A percentile compares a stretch with the other conserved stretches of the same genome.
These are phyloP conservation scores for Perodicticus potto DNA, from an alignment of 2,797 vertebrate species.

Conservation along the genomic window DNA sequence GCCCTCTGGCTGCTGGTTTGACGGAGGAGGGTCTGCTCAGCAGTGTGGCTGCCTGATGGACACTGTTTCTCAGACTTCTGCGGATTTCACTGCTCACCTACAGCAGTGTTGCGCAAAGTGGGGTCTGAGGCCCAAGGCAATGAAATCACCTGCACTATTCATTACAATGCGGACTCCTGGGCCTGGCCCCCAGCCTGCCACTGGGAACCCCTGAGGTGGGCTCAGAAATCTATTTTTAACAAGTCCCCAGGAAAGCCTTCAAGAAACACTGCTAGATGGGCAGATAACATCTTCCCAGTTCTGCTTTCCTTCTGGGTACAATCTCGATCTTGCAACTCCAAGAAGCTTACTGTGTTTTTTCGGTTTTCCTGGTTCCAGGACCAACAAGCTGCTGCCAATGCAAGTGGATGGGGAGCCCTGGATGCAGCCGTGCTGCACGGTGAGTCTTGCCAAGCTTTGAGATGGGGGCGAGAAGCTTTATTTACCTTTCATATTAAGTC, in stretches of 20 bases:
- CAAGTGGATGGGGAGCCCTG: conserved; percentile 98
- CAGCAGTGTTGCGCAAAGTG: background rate
- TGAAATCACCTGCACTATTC: background rate
- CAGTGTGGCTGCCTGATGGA: background rate
- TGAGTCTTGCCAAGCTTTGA: conserved; percentile 84
- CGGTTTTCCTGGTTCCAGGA: conserved; percentile 87
- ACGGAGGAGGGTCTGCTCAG: background rate
- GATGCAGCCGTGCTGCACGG: conserved; percentile 97
- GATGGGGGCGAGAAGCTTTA: background rate
- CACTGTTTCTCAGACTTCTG: background rate
- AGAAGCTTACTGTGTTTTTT: conserved; percentile 57
- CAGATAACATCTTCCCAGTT: background rate
- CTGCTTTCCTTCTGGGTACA: background rate
- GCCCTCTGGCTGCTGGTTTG: background rate
- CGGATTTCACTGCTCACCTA: background rate
- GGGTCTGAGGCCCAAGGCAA: background rate
- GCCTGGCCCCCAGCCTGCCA: background rate
- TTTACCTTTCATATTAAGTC: background rate
- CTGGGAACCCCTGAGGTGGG: background rate
- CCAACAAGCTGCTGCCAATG: conserved; percentile 96
- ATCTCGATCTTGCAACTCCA: background rate
- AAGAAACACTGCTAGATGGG: background rate
- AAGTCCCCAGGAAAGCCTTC: background rate
- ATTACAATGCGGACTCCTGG: background rate
- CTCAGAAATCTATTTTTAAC: background rate